Evolutionary conservation across 2,113 vertebrate species (phyloP), one percentile per base, ranked within the genome.

Genomic region (Variabilichromis moorii): DNA sequence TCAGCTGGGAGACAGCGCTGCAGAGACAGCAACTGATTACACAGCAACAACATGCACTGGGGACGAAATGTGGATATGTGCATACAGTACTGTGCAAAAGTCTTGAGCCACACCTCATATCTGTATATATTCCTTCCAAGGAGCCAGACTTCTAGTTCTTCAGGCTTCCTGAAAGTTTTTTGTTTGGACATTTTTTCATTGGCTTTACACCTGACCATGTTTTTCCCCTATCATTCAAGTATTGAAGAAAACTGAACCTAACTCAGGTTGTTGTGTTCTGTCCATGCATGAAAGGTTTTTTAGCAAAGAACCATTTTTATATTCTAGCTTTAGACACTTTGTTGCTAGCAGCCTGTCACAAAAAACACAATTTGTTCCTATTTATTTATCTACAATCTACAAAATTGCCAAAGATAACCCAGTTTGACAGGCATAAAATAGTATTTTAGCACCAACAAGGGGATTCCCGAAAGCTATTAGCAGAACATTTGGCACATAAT

Each of bases 1-100:
- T 95, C 91, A 93, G 82, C 80, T 81, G 84, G 86, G 90, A 93
- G 89, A 86, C 80, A 86, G 84, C 66, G 50, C 85, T 76, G 88
- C 83, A 88, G 87, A 89, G 87, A 86, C 90, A 85, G 59, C 84
- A 81, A 53, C 83, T 90, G 89, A 68, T 84, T 86, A 90, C 88
- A 91, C 83, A 89, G 86, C 71, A 85, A 61, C 86, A 86, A 42
- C 66, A 50, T 35, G 59, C 57, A 71, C 63, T 50, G 35, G 50
- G 61, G 68, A 66, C 81, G 50, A 86, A 16, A 16, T 16, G 16
- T 54, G 63, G 21, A 42, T 45, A 50, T 73, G 17, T 73, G 40
- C 35, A 71, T 24, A 14, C 40, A 2, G 40, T 47, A 5, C 68
- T 47, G 9, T 11, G 68, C 68, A 76, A 47, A 76, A 76, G 40